A percentile compares a stretch with the other conserved stretches of the same genome.
phyloP scores from a whole-genome alignment of 2,113 vertebrate genomes.

The Morone saxatilis region DNA sequence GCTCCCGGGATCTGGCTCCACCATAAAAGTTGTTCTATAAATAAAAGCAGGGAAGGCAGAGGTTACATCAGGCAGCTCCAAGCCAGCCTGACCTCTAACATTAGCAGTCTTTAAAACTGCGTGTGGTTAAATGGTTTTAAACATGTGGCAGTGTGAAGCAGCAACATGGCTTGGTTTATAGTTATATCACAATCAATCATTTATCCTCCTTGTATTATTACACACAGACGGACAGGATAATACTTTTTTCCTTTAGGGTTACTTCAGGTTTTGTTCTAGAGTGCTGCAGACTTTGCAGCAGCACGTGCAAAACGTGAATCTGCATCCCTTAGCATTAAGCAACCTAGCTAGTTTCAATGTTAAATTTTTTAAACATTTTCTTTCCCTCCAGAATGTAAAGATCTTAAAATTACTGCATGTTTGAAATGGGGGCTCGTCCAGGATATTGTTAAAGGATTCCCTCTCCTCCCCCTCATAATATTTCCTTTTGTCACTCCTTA shows the following conservation, averaged over 20 bases:
- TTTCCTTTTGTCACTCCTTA: background rate
- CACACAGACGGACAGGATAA: no score
- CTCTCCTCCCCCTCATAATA: no score
- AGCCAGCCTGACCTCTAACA: slow-evolving; percentile 14
- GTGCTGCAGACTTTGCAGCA: background rate
- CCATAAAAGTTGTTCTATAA: slow-evolving; percentile 44
- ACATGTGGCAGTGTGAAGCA: background rate
- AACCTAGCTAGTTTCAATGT: background rate
- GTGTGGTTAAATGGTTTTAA: background rate
- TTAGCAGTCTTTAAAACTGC: background rate
- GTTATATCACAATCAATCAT: background rate
- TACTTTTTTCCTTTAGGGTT: background rate
- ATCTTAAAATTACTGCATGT: no score
- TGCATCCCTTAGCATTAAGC: background rate
- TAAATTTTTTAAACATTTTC: no score
- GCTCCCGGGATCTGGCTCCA: background rate
- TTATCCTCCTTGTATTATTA: slow-evolving; percentile 5
- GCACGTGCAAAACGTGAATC: background rate
- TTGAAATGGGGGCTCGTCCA: no score
- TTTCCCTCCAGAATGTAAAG: no score
- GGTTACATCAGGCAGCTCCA: slow-evolving; percentile 8
- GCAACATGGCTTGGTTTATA: background rate
- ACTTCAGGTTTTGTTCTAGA: background rate
- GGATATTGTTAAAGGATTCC: no score
- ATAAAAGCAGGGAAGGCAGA: slow-evolving; percentile 16